Base-by-base conservation (phyloP, 2,797 vertebrate species). In the Aselliscus stoliczkanus region DNA sequence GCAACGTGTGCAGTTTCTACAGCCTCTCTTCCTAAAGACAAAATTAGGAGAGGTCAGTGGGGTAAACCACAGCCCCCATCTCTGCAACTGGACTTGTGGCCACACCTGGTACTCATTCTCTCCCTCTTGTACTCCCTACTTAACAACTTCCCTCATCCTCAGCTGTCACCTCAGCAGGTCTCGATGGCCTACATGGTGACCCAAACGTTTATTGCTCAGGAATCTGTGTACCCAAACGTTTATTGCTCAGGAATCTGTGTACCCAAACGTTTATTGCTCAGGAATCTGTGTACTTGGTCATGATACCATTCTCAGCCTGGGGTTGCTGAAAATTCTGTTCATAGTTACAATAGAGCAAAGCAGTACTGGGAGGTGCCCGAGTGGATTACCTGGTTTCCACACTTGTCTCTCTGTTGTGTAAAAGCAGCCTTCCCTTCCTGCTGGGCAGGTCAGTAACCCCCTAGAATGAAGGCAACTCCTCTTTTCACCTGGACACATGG, bases 341-440 rank as follows among this genome's bases (percentile, higher is more conserved):
- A n/a, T 25, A 7, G 17, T 42, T n/a, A 69, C 34, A 76, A 2
- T 6, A 7, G 10, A 67, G 27, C 37, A 47, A 37, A 83, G 13
- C 14, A 17, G 5, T 2, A 4, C 34, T 3, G 2, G 18, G 25
- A n/a, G 27, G 31, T 39, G 2, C 7, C 25, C 27, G 9, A 25
- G 15, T 12, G 11, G 64, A 4, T 76, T 25, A 47, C 5, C 56
- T 47, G n/a, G 37, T 4, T 42, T 64, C 47, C 20, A 34, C 2
- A 37, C 1, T 1, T 69, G 14, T 75, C 44, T 69, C 60, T 69
- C 52, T 76, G 11, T 7, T n/a, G 6, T 39, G 6, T n/a, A 54
- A 86, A 84, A 81, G 3, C 47, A 86, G 37, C 0, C 60, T 58
- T n/a, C 60, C 18, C 11, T 29, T 23, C 37, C 31, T 56, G n/a